These are phyloP conservation scores for Diarsia dahlii DNA, from an alignment of 2,888 invertebrate genomes.

Conservation along the genomic window DNA sequence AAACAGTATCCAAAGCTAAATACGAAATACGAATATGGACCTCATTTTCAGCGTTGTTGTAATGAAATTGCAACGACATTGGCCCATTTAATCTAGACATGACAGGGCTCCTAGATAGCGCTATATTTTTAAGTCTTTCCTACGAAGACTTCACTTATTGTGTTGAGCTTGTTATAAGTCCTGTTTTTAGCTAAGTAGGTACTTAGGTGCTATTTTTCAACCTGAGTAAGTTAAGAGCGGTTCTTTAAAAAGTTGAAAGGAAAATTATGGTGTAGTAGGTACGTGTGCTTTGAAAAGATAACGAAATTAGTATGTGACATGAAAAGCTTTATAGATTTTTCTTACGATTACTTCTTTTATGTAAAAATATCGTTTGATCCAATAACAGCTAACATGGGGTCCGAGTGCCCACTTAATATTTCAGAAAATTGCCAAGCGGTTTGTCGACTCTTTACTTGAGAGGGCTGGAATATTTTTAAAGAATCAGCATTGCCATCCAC, in stretches of 20 bases:
- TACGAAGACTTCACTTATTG: constrained; percentile 28
- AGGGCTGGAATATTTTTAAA: too few species aligned
- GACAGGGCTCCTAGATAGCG: constrained; percentile 63
- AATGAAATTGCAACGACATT: constrained; percentile 76
- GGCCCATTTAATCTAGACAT: constrained; percentile 72
- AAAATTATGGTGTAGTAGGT: not conserved
- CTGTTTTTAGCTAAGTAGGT: not conserved
- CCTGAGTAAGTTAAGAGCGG: not conserved
- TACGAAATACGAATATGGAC: constrained; percentile 8
- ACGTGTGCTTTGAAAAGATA: not conserved
- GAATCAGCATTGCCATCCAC: too few species aligned
- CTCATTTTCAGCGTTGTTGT: constrained; percentile 68
- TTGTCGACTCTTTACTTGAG: too few species aligned
- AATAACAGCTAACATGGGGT: too few species aligned
- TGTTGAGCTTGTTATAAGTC: constrained; percentile 11
- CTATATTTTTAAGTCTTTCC: constrained; percentile 57
- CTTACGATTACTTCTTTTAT: not conserved
- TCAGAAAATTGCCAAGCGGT: too few species aligned
- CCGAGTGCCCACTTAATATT: too few species aligned
- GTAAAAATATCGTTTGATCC: not conserved
- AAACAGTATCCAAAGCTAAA: constrained; percentile 14
- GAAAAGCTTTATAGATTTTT: too few species aligned
- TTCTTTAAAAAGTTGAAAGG: not conserved
- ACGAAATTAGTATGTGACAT: not conserved
- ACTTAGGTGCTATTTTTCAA: not conserved